Conservation (phyloP, 1,140 invertebrate species). For the Bombus turneri region DNA sequence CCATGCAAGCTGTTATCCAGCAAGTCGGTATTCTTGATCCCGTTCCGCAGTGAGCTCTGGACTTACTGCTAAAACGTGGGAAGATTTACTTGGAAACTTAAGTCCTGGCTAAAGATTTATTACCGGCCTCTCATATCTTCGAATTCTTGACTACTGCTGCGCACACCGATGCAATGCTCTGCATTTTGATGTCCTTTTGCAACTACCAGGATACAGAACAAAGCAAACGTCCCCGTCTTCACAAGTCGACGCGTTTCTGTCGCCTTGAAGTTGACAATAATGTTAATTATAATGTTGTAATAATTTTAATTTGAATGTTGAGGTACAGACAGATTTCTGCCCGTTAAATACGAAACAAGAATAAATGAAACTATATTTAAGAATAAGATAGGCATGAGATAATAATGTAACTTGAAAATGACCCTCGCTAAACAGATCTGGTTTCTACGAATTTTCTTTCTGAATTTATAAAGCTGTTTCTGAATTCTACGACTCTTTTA, state of each 20-base stretch:
- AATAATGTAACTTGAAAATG: too few species aligned
- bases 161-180: constrained; percentile 53
- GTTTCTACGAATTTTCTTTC: too few species aligned
- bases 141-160: constrained; percentile 56
- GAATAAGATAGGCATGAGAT: too few species aligned
- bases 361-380: too few species aligned
- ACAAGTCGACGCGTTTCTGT: background rate
- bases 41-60: constrained; percentile 77
- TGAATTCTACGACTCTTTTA: too few species aligned
- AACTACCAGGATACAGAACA: background rate
- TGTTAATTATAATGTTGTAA: fast-evolving
- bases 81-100: constrained; percentile 82
- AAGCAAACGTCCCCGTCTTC: background rate
- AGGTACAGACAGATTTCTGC: too few species aligned
- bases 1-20: constrained; percentile 71
- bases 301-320: too few species aligned
- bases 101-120: constrained; percentile 80
- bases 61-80: constrained; percentile 82
- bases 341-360: too few species aligned
- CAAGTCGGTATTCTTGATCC: constrained; percentile 79
- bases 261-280: too few species aligned
- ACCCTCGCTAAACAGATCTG: too few species aligned
- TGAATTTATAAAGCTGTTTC: too few species aligned
- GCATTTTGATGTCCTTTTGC: constrained; percentile 56
- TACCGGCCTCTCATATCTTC: constrained; percentile 64